phyloP scores from a whole-genome alignment of 2,888 invertebrate species.

The Tinea pellionella region DNA sequence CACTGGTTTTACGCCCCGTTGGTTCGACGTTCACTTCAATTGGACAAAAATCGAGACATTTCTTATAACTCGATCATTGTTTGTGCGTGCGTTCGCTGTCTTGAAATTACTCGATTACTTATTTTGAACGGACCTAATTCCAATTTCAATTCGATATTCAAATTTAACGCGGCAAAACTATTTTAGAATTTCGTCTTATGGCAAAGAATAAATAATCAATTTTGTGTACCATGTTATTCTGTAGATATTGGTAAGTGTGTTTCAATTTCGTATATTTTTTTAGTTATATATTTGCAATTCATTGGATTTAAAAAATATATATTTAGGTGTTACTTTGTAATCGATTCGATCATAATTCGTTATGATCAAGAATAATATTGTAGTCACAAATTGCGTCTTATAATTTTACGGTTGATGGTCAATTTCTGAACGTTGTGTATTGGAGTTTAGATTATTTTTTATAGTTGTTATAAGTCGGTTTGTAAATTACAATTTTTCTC shows the following conservation, averaged over 20 bases:
- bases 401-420: slow-evolving; percentile 8
- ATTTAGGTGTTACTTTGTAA: not conserved
- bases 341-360: not conserved
- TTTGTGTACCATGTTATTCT: too few species aligned
- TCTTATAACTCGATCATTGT: slow-evolving; percentile 8
- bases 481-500: slow-evolving; percentile 5
- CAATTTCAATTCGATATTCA: too few species aligned
- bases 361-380: not conserved
- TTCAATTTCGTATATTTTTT: too few species aligned
- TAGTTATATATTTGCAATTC: too few species aligned
- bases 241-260: too few species aligned
- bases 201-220: too few species aligned
- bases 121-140: too few species aligned
- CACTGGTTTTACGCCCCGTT: slow-evolving; percentile 61
- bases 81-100: not conserved
- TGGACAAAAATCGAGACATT: slow-evolving; percentile 6
- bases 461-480: slow-evolving; percentile 5
- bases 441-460: slow-evolving; percentile 7
- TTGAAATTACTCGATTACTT: too few species aligned
- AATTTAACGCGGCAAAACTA: too few species aligned
- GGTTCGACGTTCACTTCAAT: slow-evolving; percentile 17
- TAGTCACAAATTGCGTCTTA: slow-evolving; percentile 4
- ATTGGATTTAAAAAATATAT: not conserved
- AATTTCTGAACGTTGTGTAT: not conserved
- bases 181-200: too few species aligned